Base-by-base conservation (phyloP, 2,888 invertebrate species). In the Alentia gelatinosa region DNA sequence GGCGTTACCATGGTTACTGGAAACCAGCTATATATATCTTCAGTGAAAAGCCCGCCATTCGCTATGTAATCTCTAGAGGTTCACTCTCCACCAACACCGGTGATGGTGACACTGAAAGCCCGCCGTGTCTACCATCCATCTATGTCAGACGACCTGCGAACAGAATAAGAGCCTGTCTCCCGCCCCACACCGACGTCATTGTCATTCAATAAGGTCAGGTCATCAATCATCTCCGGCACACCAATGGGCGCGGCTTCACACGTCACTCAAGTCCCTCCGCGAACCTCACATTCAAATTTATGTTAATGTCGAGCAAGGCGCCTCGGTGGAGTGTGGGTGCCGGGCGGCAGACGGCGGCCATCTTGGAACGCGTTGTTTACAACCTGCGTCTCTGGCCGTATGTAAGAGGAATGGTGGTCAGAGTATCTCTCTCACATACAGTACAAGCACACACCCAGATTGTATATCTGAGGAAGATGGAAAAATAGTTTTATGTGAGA, bases 261-360 rank as follows among this genome's bases (percentile, higher is more conserved):
- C 33, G 86, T 50, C 86, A 86, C 23, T 42, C 86, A 42, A 33
- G n/a, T 33, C 86, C 30, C 50, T 15, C 47, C 19, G 79, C 19
- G 56, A 33, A 75, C 42, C 50, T 79, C 86, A 1, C 30, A 86
- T 42, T 40, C 86, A 42, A 50, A 86, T 86, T 86, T 86, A 86
- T 86, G 86, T 86, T 86, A 86, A 86, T 86, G 86, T 47, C 47
- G 86, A 86, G 50, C 86, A 86, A 86, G 86, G 86, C 26, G 86
- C 15, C 79, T 35, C 15, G 47, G 42, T 47, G 4, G 86, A 0
- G 30, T n/a, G 86, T 30, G 47, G 7, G 30, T 42, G 47, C 5
- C 19, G 79, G 79, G 33, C 4, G 33, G 12, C 35, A 12, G n/a
- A 15, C 23, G 79, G 79, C 79, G 79, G 79, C 79, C 79, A 79